A percentile compares a stretch with the other conserved stretches of the same genome.
Evolutionary conservation across 2,797 vertebrate species (phyloP).

Genomic region (Leptatherina wallacei): DNA sequence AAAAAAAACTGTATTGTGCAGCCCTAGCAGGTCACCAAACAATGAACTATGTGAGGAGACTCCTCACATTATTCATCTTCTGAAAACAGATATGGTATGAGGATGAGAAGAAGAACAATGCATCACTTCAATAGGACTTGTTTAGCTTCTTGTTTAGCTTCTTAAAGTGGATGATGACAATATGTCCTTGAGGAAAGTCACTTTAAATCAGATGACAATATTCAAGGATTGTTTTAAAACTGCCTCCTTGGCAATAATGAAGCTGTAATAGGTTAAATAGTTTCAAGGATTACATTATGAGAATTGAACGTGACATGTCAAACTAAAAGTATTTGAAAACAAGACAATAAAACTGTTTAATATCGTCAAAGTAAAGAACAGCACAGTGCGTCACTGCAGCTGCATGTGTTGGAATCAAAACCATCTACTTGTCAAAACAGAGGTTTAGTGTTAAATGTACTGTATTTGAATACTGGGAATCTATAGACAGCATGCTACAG

Average conservation of each 20-base stretch:
- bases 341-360: background rate
- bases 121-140: background rate
- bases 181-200: background rate
- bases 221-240: background rate
- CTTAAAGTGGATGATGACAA: background rate
- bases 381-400: background rate
- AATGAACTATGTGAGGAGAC: background rate
- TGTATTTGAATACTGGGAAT: background rate
- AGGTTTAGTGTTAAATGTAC: slow-evolving; percentile 2
- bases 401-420: background rate
- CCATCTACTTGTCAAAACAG: background rate
- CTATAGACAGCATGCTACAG: background rate
- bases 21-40: background rate
- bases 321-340: background rate
- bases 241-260: background rate
- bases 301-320: background rate
- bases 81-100: background rate
- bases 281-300: background rate
- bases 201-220: background rate
- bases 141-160: background rate
- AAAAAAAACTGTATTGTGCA: background rate
- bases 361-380: background rate
- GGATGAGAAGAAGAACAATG: background rate
- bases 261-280: background rate
- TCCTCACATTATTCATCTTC: background rate